Percentiles rank a stretch among this genome's conserved stretches.
Evolutionary conservation across 2,113 vertebrate genomes (phyloP).

Genomic region (Poecilia latipinna): DNA sequence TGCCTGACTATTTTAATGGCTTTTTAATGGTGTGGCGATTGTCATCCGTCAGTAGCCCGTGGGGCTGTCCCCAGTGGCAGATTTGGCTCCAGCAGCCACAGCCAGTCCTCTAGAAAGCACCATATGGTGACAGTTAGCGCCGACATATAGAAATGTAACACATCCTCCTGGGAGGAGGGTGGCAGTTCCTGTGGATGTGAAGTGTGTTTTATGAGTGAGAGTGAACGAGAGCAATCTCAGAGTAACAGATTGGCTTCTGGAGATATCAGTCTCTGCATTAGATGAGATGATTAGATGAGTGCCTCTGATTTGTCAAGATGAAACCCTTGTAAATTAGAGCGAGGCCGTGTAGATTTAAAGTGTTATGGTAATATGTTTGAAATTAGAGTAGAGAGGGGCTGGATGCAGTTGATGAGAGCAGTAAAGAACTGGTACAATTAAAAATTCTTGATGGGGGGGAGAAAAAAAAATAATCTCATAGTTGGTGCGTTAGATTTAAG

Average conservation of each 20-base stretch:
- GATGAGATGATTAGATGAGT: conserved; percentile 15
- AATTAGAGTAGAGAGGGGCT: conserved; percentile 4
- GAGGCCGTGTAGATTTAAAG: conserved; percentile 9
- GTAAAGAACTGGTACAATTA: background rate
- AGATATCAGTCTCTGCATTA: conserved; percentile 15
- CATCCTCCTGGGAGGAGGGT: conserved; percentile 41
- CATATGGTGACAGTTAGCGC: conserved; percentile 58
- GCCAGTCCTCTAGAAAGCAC: conserved; percentile 36
- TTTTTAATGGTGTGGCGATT: conserved; percentile 68
- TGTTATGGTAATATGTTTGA: conserved; percentile 5
- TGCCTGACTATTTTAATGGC: conserved; percentile 39
- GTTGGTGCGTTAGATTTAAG: background rate
- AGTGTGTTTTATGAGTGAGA: conserved; percentile 19
- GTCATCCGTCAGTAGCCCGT: conserved; percentile 64
- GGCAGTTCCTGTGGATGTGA: conserved; percentile 31
- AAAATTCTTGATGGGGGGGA: conserved; percentile 4
- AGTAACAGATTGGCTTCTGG: conserved; percentile 27
- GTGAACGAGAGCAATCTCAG: conserved; percentile 27
- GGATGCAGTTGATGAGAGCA: conserved; percentile 6
- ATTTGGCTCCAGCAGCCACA: conserved; percentile 57
- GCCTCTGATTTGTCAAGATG: conserved; percentile 13
- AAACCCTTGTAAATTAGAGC: conserved; percentile 13
- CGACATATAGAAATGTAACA: conserved; percentile 51
- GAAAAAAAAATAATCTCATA: background rate
- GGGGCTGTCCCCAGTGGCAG: conserved; percentile 61